A percentile compares a stretch with the other conserved stretches of the same genome.
Conservation (phyloP, 2,888 invertebrate species). For the Anthoptus insignis region DNA sequence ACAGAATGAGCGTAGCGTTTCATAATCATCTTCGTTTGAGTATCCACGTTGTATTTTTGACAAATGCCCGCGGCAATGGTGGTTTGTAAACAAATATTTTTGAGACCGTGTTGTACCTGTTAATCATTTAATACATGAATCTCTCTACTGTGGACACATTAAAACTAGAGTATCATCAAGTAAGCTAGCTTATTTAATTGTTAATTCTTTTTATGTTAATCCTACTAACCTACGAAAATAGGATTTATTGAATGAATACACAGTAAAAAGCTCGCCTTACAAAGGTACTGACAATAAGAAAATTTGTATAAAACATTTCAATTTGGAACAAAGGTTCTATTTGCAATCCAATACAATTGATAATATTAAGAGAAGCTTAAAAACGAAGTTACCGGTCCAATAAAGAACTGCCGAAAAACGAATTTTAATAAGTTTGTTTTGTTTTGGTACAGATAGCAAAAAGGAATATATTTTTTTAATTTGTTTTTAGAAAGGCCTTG, state of each 20-base stretch:
- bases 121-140: too few relatives aligned
- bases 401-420: slow-evolving; percentile 20
- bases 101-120: slow-evolving; percentile 5
- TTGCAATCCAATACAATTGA: slow-evolving; percentile 27
- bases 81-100: slow-evolving; percentile 30
- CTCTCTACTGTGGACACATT: too few relatives aligned
- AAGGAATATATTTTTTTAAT: neutral
- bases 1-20: slow-evolving; percentile 25
- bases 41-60: slow-evolving; percentile 27
- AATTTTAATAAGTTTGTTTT: slow-evolving; percentile 17
- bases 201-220: too few relatives aligned
- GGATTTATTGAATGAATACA: too few relatives aligned
- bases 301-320: slow-evolving; percentile 19
- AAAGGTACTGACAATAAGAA: slow-evolving; percentile 1
- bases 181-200: too few relatives aligned
- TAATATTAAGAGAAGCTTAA: slow-evolving; percentile 32
- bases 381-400: slow-evolving; percentile 17
- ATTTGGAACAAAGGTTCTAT: slow-evolving; percentile 18
- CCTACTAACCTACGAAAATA: too few relatives aligned
- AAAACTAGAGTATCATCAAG: too few relatives aligned
- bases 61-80: slow-evolving; percentile 18
- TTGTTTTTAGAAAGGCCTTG: too few relatives aligned
- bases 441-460: slow-evolving; percentile 7
- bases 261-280: neutral
- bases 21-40: slow-evolving; percentile 26